Evolutionary conservation across 2,888 invertebrate species (phyloP), one percentile per base, ranked within the genome.

Genomic region (Cataglyphis rosenhaueri): DNA sequence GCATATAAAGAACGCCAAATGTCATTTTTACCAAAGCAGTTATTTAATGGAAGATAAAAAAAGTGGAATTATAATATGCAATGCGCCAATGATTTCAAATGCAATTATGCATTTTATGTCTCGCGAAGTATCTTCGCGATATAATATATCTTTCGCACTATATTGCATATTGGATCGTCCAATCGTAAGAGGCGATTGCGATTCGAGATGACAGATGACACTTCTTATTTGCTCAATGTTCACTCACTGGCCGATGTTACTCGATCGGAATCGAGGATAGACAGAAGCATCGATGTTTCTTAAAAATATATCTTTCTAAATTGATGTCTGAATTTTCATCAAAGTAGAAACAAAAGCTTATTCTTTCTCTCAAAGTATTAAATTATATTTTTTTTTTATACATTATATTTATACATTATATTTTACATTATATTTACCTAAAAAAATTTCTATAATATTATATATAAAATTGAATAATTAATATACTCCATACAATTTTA

Each of bases 141-240:
- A 38, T 35, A 52, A 52, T 21, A 21, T 21, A 21, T 21, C 21
- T 21, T 21, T 21, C 35, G 21, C 64, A 41, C 0, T 10, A 44
- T 32, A n/a, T 32, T 68, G 64, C 21, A 29, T 41, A 84, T 55
- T 57, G 81, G 29, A 21, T 41, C 66, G 48, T 62, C 52, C 81
- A 38, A 52, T 84, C 74, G 75, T 71, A 78, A 78, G 21, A 52
- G 55, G 35, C 41, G 52, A 61, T 25, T 29, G 78, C 64, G 18
- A 79, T 62, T 83, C 59, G 70, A 64, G 44, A 48, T 52, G 78
- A 78, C 85, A 78, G 71, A 18, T 85, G 57, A 82, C 57, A 75
- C 64, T 55, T 32, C 78, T 79, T 74, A 78, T 68, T 62, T n/a
- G 38, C 1, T 61, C 57, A 75, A 35, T 66, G n/a, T 18, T 55